Base-by-base conservation (phyloP, 2,797 vertebrate genomes). In the Sebastes hubbsi region DNA sequence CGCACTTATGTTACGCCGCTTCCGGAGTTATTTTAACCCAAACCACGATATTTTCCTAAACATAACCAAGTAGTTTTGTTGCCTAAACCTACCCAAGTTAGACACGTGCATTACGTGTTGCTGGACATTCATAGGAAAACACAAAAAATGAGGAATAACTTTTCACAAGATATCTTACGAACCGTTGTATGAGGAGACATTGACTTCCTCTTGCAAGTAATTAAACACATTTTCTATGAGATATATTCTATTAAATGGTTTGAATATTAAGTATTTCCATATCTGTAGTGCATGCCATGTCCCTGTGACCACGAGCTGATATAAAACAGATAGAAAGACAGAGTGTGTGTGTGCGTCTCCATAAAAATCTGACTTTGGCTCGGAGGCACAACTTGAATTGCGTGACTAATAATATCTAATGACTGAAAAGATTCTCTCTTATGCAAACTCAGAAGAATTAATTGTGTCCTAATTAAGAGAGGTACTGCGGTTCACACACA, bases 381-480 rank as follows among this genome's bases (percentile, higher is more conserved):
- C 6, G 32, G 52, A 91, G 93, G 87, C 90, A 85, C 77, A 75
- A 79, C 70, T 92, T 90, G 56, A 94, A 92, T 80, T 90, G 77
- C 91, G 87, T 87, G 90, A 93, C 91, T 92, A 94, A 94, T 92
- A 92, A 87, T 76, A 89, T 89, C 89, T 94, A 92, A 94, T 91
- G 90, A 93, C 86, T 72, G 67, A 87, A 91, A 88, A 89, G 86
- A 89, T 85, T 90, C 72, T 90, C 72, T 90, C 86, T 87, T 83
- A 87, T 83, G 71, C 81, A 87, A 91, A 93, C 82, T 82, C 72
- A n/a, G 72, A 87, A 88, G 83, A 91, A 92, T 91, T 69, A 79
- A 87, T 90, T 88, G 56, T 85, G 82, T 89, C 85, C 75, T 88
- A 87, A 91, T 93, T 90, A 90, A 78, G 70, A 77, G 63, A 60